These are phyloP conservation scores for Hofmannophila pseudospretella DNA, from an alignment of 2,888 invertebrate species.

Conservation along the genomic window DNA sequence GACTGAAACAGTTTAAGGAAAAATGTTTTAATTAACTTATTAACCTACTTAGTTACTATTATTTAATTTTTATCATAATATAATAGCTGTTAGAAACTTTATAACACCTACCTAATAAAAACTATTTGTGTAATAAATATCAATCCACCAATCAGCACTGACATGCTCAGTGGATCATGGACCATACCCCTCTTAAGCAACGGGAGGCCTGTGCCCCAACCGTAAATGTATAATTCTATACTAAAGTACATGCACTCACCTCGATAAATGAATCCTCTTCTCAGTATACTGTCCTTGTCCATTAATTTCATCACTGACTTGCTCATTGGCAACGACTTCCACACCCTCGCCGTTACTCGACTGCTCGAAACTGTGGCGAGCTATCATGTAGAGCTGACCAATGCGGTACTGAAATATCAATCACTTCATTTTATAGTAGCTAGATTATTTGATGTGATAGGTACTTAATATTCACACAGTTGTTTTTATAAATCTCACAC, in stretches of 20 bases:
- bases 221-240: too few species aligned
- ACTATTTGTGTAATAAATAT: too few species aligned
- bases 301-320: conserved; percentile 86
- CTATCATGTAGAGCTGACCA: conserved; percentile 96
- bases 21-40: neutral
- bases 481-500: neutral
- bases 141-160: too few species aligned
- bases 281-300: conserved; percentile 94
- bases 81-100: too few species aligned
- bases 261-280: conserved; percentile 92
- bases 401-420: conserved; percentile 85
- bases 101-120: too few species aligned
- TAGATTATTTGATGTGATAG: too few species aligned
- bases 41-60: neutral
- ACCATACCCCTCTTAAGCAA: too few species aligned
- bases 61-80: too few species aligned
- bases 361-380: conserved; percentile 94
- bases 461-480: neutral
- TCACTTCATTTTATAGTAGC: too few species aligned
- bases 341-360: conserved; percentile 94
- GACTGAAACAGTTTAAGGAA: conserved; percentile 75
- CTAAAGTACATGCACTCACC: conserved; percentile 74
- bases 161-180: too few species aligned
- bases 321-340: conserved; percentile 90
- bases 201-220: too few species aligned